A percentile compares a stretch with the other conserved stretches of the same genome.
Conservation (phyloP, 2,113 vertebrate species). For the Anhinga rufa region DNA sequence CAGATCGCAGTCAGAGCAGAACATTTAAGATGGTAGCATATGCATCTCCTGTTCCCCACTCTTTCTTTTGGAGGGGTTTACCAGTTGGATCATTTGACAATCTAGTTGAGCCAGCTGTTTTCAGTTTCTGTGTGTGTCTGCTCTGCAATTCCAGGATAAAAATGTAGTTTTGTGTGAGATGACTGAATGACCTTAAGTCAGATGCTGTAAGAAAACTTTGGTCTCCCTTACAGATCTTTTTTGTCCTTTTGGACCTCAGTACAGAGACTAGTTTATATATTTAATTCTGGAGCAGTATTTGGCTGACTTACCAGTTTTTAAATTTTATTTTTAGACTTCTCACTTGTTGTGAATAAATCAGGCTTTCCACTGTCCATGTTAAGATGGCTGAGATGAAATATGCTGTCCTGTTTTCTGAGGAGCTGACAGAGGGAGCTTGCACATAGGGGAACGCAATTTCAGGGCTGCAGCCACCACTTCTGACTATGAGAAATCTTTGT, state of each 20-base stretch:
- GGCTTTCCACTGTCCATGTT: background rate
- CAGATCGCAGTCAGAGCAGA: background rate
- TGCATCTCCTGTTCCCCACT: background rate
- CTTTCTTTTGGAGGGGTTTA: background rate
- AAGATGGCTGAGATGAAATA: background rate
- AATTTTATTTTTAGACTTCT: background rate
- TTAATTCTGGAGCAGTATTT: background rate
- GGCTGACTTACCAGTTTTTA: background rate
- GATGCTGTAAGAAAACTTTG: background rate
- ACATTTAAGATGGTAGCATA: background rate
- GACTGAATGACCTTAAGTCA: background rate
- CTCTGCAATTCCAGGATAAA: background rate
- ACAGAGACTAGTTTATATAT: background rate
- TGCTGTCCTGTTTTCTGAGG: background rate
- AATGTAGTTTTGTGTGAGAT: background rate
- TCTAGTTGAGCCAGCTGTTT: background rate
- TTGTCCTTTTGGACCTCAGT: background rate
- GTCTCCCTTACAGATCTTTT: background rate
- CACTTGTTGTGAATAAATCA: background rate
- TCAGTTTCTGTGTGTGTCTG: background rate
- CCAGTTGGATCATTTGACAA: background rate
- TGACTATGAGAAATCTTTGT: background rate
- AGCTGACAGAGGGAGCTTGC: background rate
- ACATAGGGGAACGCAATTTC: background rate
- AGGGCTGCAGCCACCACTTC: background rate